Percentiles rank a stretch among this genome's conserved stretches.
Conservation (phyloP, 2,797 vertebrate species). For the Chelon auratus region DNA sequence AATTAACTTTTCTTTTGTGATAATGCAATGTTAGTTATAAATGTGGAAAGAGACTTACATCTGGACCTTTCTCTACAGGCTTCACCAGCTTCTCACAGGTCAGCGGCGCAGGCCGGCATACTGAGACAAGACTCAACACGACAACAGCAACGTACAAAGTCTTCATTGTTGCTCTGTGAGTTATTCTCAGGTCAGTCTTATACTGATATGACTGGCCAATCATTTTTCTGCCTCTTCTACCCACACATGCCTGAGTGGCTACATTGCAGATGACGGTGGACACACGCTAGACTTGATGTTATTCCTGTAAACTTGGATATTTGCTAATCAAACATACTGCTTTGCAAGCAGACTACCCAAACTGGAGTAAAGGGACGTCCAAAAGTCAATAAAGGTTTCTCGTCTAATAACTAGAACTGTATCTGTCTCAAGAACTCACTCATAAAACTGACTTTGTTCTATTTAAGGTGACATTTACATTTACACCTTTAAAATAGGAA, state of each 20-base stretch:
- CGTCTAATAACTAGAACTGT: too few relatives aligned
- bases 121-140: conserved; percentile 48
- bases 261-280: not conserved
- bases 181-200: conserved; percentile 7
- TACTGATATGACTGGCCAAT: conserved; percentile 35
- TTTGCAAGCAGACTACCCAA: too few relatives aligned
- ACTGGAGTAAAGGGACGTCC: too few relatives aligned
- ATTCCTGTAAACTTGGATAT: too few relatives aligned
- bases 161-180: conserved; percentile 44
- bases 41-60: conserved; percentile 49
- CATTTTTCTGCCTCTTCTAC: not conserved
- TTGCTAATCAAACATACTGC: too few relatives aligned
- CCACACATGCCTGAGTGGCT: not conserved
- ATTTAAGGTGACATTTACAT: too few relatives aligned
- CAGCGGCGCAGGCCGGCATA: conserved; percentile 44
- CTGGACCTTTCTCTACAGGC: conserved; percentile 4
- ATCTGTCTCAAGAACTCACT: too few relatives aligned
- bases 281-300: too few relatives aligned
- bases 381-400: too few relatives aligned
- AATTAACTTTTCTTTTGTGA: not conserved
- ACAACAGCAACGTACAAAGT: conserved; percentile 38
- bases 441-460: too few relatives aligned
- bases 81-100: conserved; percentile 48
- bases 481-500: too few relatives aligned
- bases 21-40: not conserved